These are phyloP conservation scores for Greenwoodochromis staneri DNA, from an alignment of 2,113 vertebrate genomes.

Conservation along the genomic window DNA sequence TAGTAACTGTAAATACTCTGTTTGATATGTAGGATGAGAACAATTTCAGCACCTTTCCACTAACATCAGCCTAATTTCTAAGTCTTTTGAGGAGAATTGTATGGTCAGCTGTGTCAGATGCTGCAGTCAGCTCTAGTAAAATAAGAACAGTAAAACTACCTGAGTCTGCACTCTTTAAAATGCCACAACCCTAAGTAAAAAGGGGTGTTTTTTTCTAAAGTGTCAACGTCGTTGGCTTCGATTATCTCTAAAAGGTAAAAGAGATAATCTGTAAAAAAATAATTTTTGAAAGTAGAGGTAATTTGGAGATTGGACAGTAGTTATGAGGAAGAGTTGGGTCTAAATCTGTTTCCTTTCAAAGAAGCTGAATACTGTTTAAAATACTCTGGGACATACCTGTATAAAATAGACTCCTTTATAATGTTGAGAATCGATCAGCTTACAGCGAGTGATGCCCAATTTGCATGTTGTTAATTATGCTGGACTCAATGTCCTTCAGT, in stretches of 20 bases:
- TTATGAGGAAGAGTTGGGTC: neutral
- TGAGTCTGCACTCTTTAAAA: neutral
- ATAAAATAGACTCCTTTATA: neutral
- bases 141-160: neutral
- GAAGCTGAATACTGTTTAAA: neutral
- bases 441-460: neutral
- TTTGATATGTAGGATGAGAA: neutral
- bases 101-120: neutral
- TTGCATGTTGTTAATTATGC: neutral
- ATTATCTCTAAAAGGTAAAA: neutral
- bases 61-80: neutral
- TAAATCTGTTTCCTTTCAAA: neutral
- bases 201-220: neutral
- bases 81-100: neutral
- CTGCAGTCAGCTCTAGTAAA: neutral
- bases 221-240: accelerated
- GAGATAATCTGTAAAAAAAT: neutral
- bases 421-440: neutral
- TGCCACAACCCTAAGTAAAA: neutral
- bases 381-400: neutral
- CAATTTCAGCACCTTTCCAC: neutral
- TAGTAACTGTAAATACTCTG: neutral
- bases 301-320: neutral
- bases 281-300: neutral
- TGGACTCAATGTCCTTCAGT: neutral